Evolutionary conservation across 92 coral and sea anemone genomes (phyloP).

Genomic region (Bergia sp.): DNA sequence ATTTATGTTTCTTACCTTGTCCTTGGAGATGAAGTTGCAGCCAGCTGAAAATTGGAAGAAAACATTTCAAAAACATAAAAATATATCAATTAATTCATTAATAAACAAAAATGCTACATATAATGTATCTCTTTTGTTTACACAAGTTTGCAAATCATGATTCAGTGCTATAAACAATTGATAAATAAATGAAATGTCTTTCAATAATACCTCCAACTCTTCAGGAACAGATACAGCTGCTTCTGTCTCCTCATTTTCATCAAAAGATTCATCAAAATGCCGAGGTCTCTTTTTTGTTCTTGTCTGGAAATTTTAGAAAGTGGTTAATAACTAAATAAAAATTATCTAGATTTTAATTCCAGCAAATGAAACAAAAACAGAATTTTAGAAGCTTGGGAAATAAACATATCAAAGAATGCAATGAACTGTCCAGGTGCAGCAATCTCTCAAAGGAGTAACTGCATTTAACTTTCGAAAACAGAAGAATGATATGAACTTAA

Average conservation of each 20-base stretch:
- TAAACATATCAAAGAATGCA: too few species aligned
- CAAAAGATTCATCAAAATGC: constrained; percentile 69
- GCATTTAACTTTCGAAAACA: too few species aligned
- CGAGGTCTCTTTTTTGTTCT: constrained; percentile 70
- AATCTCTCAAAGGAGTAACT: too few species aligned
- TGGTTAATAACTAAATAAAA: too few species aligned
- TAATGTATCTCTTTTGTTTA: not conserved
- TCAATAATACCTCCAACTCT: constrained; percentile 41
- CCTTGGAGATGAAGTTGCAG: constrained; percentile 53
- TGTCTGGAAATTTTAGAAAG: constrained; percentile 34
- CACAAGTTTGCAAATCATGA: not conserved
- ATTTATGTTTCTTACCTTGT: constrained; percentile 40
- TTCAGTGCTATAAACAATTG: not conserved
- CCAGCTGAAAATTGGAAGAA: constrained; percentile 28
- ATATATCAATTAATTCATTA: too few species aligned
- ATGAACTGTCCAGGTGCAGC: too few species aligned
- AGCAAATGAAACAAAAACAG: too few species aligned
- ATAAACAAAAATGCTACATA: not conserved
- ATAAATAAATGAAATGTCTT: not conserved
- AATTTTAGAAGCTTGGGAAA: too few species aligned
- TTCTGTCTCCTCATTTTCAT: constrained; percentile 64
- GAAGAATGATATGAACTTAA: too few species aligned
- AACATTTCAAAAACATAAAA: not conserved
- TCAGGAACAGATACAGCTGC: constrained; percentile 57
- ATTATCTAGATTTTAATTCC: too few species aligned